Evolutionary conservation across 2,113 vertebrate genomes (phyloP).

Genomic region (Rhynchopsitta pachyrhyncha): DNA sequence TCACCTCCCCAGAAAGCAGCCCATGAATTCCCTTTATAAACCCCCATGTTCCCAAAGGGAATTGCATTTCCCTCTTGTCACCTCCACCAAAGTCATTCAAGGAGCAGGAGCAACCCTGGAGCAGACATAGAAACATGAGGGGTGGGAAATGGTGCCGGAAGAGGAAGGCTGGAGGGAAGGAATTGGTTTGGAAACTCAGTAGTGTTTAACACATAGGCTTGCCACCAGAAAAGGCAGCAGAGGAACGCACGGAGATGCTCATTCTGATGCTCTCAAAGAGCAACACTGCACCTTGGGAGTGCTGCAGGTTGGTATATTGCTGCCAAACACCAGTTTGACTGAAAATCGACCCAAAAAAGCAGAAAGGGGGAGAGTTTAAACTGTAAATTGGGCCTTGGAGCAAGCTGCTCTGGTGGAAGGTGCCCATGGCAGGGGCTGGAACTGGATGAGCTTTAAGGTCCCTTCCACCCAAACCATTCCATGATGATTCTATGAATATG

Average conservation of each 20-base stretch:
- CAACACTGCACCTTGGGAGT: rapidly evolving
- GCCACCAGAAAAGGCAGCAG: not conserved
- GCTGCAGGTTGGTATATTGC: not conserved
- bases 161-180: not conserved
- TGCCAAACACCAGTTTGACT: not conserved
- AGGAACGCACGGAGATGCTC: rapidly evolving
- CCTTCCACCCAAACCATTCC: not conserved
- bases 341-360: not conserved
- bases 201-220: not conserved
- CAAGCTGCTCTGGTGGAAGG: not conserved
- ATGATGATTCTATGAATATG: not conserved
- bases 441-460: not conserved
- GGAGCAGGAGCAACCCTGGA: not conserved
- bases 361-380: not conserved
- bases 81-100: not conserved
- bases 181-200: not conserved
- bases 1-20: not conserved
- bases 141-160: not conserved
- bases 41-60: not conserved
- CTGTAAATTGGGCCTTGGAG: not conserved
- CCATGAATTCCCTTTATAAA: not conserved
- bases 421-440: not conserved
- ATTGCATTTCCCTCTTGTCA: not conserved
- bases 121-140: not conserved
- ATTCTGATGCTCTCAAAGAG: not conserved